Evolutionary conservation across 1,140 invertebrate genomes (phyloP).

Genomic region (Heliconius nattereri): DNA sequence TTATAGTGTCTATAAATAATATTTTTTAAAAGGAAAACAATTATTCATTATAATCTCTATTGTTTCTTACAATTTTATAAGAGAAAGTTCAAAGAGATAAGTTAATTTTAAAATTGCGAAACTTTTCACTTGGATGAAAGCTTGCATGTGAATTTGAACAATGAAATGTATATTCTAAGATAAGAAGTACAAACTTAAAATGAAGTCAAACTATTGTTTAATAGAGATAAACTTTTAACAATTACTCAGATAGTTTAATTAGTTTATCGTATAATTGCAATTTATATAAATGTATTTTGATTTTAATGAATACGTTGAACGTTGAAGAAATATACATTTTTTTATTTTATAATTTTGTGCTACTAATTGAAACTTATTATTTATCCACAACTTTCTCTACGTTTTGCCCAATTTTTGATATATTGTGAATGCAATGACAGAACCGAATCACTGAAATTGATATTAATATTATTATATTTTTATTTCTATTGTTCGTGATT

Average conservation of each 20-base stretch:
- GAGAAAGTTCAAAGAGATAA: background rate
- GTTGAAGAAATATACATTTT: background rate
- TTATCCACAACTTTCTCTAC: background rate
- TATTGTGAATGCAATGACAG: background rate
- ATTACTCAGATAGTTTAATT: too few relatives aligned
- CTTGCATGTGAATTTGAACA: constrained; percentile 1
- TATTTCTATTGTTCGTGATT: too few relatives aligned
- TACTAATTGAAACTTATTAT: background rate
- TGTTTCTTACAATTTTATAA: background rate
- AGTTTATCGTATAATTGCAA: too few relatives aligned
- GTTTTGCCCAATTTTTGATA: background rate
- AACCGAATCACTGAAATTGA: background rate
- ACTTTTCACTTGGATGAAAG: background rate
- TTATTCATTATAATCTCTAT: background rate
- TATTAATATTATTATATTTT: too few relatives aligned
- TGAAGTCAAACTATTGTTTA: background rate
- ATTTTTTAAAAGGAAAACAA: background rate
- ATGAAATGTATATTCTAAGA: background rate
- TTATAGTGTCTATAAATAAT: too few relatives aligned
- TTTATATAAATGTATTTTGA: too few relatives aligned
- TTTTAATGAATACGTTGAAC: too few relatives aligned
- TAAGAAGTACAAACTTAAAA: constrained; percentile 5
- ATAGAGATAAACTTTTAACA: background rate
- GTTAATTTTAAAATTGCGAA: background rate
- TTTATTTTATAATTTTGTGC: background rate